These are phyloP conservation scores for Microcebus ravelobensis DNA, from an alignment of 2,113 vertebrate species.

Conservation along the genomic window DNA sequence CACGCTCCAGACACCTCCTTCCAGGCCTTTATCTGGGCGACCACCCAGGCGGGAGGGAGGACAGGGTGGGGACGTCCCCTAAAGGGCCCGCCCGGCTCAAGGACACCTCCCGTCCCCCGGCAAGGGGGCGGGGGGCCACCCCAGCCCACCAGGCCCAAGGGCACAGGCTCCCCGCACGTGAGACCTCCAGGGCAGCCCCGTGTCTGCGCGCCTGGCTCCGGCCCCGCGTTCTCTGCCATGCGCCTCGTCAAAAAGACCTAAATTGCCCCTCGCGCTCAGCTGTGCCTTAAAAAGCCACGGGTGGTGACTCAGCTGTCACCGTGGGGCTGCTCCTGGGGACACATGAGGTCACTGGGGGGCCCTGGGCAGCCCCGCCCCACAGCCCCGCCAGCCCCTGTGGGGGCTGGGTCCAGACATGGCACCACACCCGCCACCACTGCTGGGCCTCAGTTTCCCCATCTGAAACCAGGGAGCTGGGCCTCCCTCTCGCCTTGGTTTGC, in stretches of 20 bases:
- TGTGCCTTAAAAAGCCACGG: slow-evolving; percentile 40
- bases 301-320: not conserved
- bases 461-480: not conserved
- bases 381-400: too few relatives aligned
- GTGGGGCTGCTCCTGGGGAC: not conserved
- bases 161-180: accelerated
- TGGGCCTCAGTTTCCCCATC: not conserved
- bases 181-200: accelerated
- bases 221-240: not conserved
- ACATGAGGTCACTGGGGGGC: not conserved
- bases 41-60: not conserved
- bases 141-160: too few relatives aligned
- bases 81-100: not conserved
- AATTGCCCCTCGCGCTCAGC: slow-evolving; percentile 37
- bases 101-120: accelerated
- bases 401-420: too few relatives aligned
- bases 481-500: not conserved
- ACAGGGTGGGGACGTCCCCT: not conserved
- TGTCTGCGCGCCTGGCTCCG: not conserved
- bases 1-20: accelerated
- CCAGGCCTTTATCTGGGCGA: not conserved
- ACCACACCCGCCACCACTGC: not conserved
- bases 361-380: not conserved
- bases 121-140: not conserved
- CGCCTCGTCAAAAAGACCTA: not conserved